Base-by-base conservation (phyloP, 2,888 invertebrate genomes). In the Protophormia terraenovae region DNA sequence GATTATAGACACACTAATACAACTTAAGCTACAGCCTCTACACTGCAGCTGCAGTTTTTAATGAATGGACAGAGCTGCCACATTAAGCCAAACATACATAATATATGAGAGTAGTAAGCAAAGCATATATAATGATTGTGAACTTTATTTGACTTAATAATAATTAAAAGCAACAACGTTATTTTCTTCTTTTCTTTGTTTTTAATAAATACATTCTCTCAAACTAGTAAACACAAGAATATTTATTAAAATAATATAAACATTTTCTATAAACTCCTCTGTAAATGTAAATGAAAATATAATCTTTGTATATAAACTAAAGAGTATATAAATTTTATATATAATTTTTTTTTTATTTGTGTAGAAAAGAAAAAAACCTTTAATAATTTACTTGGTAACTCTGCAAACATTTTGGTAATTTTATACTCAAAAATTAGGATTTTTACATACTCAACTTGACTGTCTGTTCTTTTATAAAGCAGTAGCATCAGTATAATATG, bases 61-160 rank as follows among this genome's bases (percentile, higher is more conserved):
- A 64, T 41, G 29, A 14, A 62, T 50, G 62, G 24, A 53, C 24
- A 64, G 41, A 64, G 32, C 62, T 80, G 72, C 73, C 67, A 50
- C n/a, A 38, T 12, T 45, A n/a, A 53, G 14, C 35, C 19, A 67
- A 67, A 67, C 35, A 29, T 16, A 3, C n/a, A 41, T 3, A 41
- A 12, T 12, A 41, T 3, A 45, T n/a, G 29, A 0, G 27, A n/a
- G n/a, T 27, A 41, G 1, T 24, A 41, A 12, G 22, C 8, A 16
- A 6, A 55, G 22, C 62, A 32, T 45, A 41, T 2, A 47, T 29
- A 45, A 27, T 35, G 45, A 29, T 58, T 45, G 32, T 32, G 32
- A 73, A 73, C 55, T 80, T 72, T 64, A 55, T 80, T 73, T 80
- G 80, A 45, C 55, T 73, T 80, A 47, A 73, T 66, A 55, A 66